Conservation (phyloP, 1,140 invertebrate species). For the Zaprionus africanus region DNA sequence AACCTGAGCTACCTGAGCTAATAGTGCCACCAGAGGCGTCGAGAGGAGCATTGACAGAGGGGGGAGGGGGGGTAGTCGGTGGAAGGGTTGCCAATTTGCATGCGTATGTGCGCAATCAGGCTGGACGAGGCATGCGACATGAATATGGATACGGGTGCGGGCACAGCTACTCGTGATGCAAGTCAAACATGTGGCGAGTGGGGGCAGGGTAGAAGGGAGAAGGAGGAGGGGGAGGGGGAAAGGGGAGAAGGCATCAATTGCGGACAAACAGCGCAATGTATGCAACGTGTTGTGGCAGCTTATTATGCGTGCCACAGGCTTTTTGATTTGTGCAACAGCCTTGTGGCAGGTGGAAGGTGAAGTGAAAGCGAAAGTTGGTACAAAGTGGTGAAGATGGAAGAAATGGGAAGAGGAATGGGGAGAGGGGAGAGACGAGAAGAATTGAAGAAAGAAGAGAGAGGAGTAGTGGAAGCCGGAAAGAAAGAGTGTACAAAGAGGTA, state of each 20-base stretch:
- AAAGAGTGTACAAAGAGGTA: too few species aligned
- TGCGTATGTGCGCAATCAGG: conserved; percentile 8
- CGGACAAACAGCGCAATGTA: conserved; percentile 28
- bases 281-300: conserved; percentile 64
- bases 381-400: neutral
- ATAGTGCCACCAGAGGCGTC: neutral
- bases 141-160: conserved; percentile 5
- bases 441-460: neutral
- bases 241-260: conserved; percentile 38
- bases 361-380: neutral
- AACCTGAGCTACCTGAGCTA: conserved; percentile 21
- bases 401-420: neutral
- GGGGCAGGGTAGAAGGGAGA: neutral
- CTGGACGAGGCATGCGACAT: conserved; percentile 23
- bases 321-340: neutral
- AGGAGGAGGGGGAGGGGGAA: neutral
- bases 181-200: neutral
- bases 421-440: neutral
- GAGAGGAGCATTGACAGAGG: neutral
- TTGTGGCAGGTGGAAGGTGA: neutral
- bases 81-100: conserved; percentile 9
- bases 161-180: conserved; percentile 2
- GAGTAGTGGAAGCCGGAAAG: too few species aligned
- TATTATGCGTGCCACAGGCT: conserved; percentile 32
- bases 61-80: neutral